These are phyloP conservation scores for Xiphophorus maculatus DNA, from an alignment of 2,113 vertebrate species.

Conservation along the genomic window DNA sequence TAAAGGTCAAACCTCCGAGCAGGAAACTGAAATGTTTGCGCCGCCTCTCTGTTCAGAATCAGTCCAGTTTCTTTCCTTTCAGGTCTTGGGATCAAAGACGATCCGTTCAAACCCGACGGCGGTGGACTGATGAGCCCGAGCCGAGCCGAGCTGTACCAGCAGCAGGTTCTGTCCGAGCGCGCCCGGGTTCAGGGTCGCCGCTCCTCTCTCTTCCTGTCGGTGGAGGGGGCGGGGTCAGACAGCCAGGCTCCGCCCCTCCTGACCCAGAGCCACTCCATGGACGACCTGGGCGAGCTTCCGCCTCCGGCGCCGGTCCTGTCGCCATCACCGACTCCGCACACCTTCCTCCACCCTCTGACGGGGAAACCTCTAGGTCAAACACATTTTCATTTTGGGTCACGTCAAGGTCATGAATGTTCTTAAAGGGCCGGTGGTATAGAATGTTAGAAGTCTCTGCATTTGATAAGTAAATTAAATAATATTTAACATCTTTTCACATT, in stretches of 20 bases:
- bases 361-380: conserved; percentile 87
- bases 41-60: background rate
- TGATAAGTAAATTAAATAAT: too few species aligned
- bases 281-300: conserved; percentile 92
- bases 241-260: conserved; percentile 82
- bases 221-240: conserved; percentile 87
- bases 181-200: conserved; percentile 81
- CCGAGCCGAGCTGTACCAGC: conserved; percentile 86
- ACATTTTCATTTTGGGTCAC: too few species aligned
- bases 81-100: conserved; percentile 64
- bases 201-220: conserved; percentile 97
- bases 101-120: conserved; percentile 72
- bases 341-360: conserved; percentile 96
- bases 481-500: too few species aligned
- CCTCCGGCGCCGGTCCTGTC: conserved; percentile 91
- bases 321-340: conserved; percentile 86
- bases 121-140: conserved; percentile 78
- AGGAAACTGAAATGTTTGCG: background rate
- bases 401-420: too few species aligned
- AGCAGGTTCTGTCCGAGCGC: conserved; percentile 82
- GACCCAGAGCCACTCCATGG: conserved; percentile 95
- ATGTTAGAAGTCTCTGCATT: too few species aligned
- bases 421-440: too few species aligned
- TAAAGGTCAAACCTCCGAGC: background rate
- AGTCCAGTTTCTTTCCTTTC: background rate